These are phyloP conservation scores for Alethe castanea DNA, from an alignment of 2,113 vertebrate species.

Conservation along the genomic window DNA sequence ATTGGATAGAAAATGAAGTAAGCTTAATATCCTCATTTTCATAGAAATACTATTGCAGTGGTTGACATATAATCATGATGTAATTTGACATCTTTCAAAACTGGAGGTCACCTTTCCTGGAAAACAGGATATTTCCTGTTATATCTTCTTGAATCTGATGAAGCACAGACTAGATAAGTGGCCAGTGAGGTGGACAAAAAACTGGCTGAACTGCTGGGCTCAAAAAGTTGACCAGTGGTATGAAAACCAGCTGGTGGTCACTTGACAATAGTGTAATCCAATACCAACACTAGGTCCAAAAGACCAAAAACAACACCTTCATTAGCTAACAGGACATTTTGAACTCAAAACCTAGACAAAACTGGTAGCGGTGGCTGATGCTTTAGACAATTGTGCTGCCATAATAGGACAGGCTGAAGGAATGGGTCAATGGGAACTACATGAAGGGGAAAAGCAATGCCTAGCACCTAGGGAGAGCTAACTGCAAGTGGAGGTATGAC, in stretches of 20 bases:
- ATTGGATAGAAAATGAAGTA: neutral
- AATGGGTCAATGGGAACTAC: neutral
- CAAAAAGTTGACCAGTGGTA: neutral
- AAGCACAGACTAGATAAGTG: neutral
- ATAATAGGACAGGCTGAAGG: neutral
- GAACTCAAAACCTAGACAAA: neutral
- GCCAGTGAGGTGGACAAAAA: neutral
- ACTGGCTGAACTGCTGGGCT: neutral
- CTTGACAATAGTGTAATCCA: neutral
- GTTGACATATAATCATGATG: accelerated
- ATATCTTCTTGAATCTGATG: neutral
- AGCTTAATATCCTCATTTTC: neutral
- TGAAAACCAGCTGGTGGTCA: neutral
- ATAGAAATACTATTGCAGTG: neutral
- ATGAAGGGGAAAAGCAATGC: neutral
- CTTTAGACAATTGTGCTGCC: neutral
- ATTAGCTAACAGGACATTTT: neutral
- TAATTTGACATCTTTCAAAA: neutral
- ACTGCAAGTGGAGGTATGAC: neutral
- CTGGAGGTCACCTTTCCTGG: neutral
- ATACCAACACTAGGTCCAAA: neutral
- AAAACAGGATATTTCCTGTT: neutral
- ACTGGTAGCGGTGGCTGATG: neutral
- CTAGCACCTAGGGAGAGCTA: neutral
- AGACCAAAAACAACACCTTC: neutral